Evolutionary conservation across 2,113 vertebrate genomes (phyloP), one percentile per base, ranked within the genome.

Genomic region (Lagopus muta): DNA sequence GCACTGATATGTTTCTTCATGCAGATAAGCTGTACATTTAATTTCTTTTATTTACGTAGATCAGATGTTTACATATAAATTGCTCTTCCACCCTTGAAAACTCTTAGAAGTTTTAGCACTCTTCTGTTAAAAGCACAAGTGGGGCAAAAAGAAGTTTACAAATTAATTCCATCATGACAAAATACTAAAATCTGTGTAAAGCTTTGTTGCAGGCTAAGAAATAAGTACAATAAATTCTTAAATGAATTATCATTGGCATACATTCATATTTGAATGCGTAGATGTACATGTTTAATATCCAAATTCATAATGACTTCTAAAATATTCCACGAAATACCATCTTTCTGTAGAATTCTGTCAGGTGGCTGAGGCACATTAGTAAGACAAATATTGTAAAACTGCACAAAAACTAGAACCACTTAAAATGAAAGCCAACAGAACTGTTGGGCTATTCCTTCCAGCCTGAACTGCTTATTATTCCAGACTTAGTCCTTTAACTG

Each of bases 141-240:
- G 30, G 54, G 73, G 19, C 36, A 81, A 94, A 84, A 77, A 78
- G 36, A 89, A 12, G 62, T 65, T 88, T 91, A 83, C n/a, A 79
- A 96, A 92, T 90, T 58, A 90, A 89, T 89, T 93, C 40, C 38
- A 4, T 71, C 38, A 4, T 67, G 86, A 92, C 62, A 89, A 79
- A 88, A 75, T 32, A 77, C 62, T 89, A 71, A 50, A 50, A 75
- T 57, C 64, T 43, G 55, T 45, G 65, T 88, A 94, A 90, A 89
- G 57, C 81, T 92, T 84, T 88, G 60, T 80, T 77, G 93, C 80
- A 91, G 93, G 67, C 89, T 93, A 92, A 83, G 79, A 84, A 94
- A 91, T 72, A 92, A 71, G 57, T 94, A 93, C 86, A 93, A 84
- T 70, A 91, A 94, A 94, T 93, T 94, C 94, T 90, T 90, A 90